Conservation (phyloP, 2,888 invertebrate genomes). For the Drosophila lutescens region DNA sequence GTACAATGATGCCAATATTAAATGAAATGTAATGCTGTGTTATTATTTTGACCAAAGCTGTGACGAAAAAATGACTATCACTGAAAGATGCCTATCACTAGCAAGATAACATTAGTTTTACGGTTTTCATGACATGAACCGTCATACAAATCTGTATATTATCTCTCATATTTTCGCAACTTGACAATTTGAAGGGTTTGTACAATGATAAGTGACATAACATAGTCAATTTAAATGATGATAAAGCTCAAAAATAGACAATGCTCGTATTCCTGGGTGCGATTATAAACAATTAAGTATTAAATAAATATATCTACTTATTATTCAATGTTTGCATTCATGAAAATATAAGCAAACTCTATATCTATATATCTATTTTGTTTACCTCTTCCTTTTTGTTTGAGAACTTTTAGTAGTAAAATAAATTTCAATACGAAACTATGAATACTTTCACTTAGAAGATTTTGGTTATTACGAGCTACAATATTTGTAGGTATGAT, state of each 20-base stretch:
- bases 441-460: not conserved
- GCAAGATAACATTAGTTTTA: constrained; percentile 8
- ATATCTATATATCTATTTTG: not conserved
- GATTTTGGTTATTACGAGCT: not conserved
- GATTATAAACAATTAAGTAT: not conserved
- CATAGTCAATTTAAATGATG: constrained; percentile 6
- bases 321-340: not conserved
- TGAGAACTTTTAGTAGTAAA: too few relatives aligned
- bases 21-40: too few relatives aligned
- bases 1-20: too few relatives aligned
- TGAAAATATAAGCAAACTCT: too few relatives aligned
- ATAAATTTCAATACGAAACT: too few relatives aligned
- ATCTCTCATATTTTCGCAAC: not conserved
- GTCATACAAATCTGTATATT: not conserved
- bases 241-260: not conserved
- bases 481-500: not conserved
- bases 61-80: not conserved
- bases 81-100: not conserved
- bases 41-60: too few relatives aligned
- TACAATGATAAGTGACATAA: constrained; percentile 17
- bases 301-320: not conserved
- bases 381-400: not conserved
- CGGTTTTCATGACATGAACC: not conserved
- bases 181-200: constrained; percentile 1
- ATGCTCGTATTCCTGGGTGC: not conserved